phyloP scores from a whole-genome alignment of 1,140 invertebrate genomes.

The Neodiprion virginianus region DNA sequence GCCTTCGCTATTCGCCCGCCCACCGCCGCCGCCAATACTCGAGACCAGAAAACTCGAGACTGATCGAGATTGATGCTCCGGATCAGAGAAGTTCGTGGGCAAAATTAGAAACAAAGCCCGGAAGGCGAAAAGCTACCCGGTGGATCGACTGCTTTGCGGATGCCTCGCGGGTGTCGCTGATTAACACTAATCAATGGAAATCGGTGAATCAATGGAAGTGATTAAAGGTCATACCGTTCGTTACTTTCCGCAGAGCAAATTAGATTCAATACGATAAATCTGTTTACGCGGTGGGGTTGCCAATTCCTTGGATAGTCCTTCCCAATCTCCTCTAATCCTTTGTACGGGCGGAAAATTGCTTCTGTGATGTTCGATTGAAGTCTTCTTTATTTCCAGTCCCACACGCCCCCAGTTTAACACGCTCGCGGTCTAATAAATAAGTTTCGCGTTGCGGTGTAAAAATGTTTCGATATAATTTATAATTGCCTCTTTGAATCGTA shows the following conservation, averaged over 20 bases:
- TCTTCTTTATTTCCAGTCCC: too few relatives aligned
- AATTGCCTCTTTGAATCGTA: too few relatives aligned
- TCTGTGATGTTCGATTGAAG: background rate
- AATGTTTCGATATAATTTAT: too few relatives aligned
- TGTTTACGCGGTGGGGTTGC: background rate
- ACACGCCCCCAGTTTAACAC: too few relatives aligned
- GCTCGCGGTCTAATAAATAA: too few relatives aligned
- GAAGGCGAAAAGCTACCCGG: slow-evolving; percentile 2
- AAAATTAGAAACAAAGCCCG: slow-evolving; percentile 7
- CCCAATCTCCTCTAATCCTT: background rate
- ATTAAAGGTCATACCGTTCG: slow-evolving; percentile 5
- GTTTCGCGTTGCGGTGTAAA: too few relatives aligned
- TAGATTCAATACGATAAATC: slow-evolving; percentile 7
- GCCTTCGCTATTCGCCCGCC: background rate
- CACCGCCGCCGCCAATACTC: background rate
- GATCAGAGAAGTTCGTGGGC: slow-evolving; percentile 3
- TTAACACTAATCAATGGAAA: background rate
- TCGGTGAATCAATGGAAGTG: slow-evolving; percentile 4
- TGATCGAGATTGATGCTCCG: slow-evolving; percentile 5
- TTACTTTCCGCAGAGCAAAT: slow-evolving; percentile 1
- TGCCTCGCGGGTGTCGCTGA: background rate
- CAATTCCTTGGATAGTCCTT: background rate
- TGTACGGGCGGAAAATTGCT: background rate
- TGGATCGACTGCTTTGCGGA: background rate
- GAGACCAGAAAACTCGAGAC: background rate